Evolutionary conservation across 2,797 vertebrate genomes (phyloP), one percentile per base, ranked within the genome.

Genomic region (Heliangelus exortis): DNA sequence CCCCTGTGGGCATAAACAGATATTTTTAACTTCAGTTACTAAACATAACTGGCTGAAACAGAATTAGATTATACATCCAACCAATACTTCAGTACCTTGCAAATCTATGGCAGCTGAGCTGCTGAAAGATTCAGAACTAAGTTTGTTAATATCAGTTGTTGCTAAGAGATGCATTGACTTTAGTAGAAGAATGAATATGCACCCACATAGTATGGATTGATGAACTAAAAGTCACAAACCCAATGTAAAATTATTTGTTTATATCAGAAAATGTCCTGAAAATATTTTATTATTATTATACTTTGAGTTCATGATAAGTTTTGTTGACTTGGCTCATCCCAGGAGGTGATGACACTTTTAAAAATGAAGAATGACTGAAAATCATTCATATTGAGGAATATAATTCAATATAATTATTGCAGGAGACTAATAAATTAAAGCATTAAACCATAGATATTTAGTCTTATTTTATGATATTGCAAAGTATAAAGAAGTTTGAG

Each of bases 1-100:
- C 89, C 54, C 68, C 34, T 83, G 95, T 94, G 81, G 92, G 95
- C 3, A 78, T 92, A 90, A 94, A 90, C 57, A 92, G 93, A 71
- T 95, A 96, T 96, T 96, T 96, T 96, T 96, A 96, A 93, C 92
- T 92, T 93, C 78, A 89, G 72, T 68, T 95, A 95, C 72, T 78
- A 95, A 96, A 95, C 93, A 95, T 81, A 93, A 92, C 81, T 43
- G 75, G 72, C 89, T 90, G 90, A 89, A 93, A 87, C 90, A 94
- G 65, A 95, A 95, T 95, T 95, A 96, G 92, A 95, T 87, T 82
- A 65, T 28, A 79, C 50, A 95, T 96, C 81, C 73, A 95, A 87
- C 90, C 93, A 90, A 90, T 89, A 92, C 88, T 93, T 92, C 67
- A 50, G 22, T 90, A 94, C 82, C 79, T 92, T 93, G 78, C 19